A percentile compares a stretch with the other conserved stretches of the same genome.
Conservation (phyloP, 2,113 vertebrate genomes). For the Albula glossodonta region DNA sequence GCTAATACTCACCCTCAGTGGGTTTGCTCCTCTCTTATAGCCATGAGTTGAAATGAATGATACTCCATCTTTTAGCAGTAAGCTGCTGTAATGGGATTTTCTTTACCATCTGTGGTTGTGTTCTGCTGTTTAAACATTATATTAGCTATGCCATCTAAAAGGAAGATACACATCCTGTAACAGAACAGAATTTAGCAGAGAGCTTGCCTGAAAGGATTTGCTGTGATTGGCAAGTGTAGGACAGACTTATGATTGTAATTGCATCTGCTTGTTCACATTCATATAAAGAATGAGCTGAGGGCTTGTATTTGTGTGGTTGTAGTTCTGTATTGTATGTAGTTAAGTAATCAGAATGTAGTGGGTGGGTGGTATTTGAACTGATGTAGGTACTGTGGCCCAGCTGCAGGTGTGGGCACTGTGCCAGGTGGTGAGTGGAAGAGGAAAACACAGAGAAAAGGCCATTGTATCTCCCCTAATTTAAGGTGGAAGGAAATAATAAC, state of each 20-base stretch:
- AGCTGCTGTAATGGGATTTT: background rate
- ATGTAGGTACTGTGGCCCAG: background rate
- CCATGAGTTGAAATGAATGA: background rate
- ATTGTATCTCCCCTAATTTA: too few species aligned
- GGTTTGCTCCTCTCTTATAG: background rate
- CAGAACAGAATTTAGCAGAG: background rate
- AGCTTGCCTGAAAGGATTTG: background rate
- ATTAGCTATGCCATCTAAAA: background rate
- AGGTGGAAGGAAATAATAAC: too few species aligned
- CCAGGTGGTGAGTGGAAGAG: too few species aligned
- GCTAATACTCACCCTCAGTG: background rate
- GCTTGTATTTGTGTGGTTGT: background rate
- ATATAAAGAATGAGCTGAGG: background rate
- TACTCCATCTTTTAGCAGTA: background rate
- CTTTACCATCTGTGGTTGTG: background rate
- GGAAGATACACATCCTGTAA: background rate
- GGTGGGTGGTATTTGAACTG: background rate
- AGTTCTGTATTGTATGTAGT: too few species aligned
- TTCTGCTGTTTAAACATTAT: slow-evolving; percentile 5
- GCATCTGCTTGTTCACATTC: too few species aligned
- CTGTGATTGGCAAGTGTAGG: background rate
- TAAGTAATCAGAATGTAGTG: background rate
- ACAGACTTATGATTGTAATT: too few species aligned
- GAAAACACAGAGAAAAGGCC: too few species aligned
- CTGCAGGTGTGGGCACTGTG: background rate